Base-by-base conservation (phyloP, 1,140 invertebrate species). In the Drosophila takahashii region DNA sequence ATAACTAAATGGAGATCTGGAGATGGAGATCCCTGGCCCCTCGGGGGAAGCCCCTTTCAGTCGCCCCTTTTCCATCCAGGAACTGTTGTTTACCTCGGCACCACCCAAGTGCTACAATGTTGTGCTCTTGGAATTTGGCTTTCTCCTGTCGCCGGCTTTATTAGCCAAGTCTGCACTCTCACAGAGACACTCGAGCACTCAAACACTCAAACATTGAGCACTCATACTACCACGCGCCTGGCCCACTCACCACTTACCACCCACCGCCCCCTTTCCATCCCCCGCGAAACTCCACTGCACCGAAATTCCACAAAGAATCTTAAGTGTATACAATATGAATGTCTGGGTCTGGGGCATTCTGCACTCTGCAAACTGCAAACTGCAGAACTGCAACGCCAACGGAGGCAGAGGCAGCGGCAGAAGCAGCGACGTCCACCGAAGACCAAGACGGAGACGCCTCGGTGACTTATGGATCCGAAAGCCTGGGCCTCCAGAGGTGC, bases 71-170 rank as follows among this genome's bases (percentile, higher is more conserved):
- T 16, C 4, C 3, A n/a, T 13, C 37, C 18, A 1, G 39, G 16
- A 57, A 47, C 54, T 39, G 53, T 70, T 70, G 66, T 54, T 70
- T 70, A 70, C 57, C 51, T 65, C 80, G 50, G 74, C 61, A 77
- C 66, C 58, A 77, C 74, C 62, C 76, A 79, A 60, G 71, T 79
- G 66, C 66, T 79, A 79, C 81, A 84, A 84, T 84, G 79, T 77
- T 81, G 81, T 81, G 70, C 79, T 89, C 84, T 79, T 57, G 83
- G 84, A 89, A 84, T 84, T 79, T 50, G 84, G 83, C 83, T 87
- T 87, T 87, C 83, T 83, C 83, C 81, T 87, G 85, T 87, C 84
- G 84, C 84, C 83, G 81, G 81, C 83, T 83, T 89, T 87, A 89
- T 87, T 87, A 76, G 79, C 84, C 84, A 81, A 84, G 81, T 85